Evolutionary conservation across 37 sponge, comb jelly and placozoan species (phyloP).

Genomic region (Diacarnus erythraeanus): DNA sequence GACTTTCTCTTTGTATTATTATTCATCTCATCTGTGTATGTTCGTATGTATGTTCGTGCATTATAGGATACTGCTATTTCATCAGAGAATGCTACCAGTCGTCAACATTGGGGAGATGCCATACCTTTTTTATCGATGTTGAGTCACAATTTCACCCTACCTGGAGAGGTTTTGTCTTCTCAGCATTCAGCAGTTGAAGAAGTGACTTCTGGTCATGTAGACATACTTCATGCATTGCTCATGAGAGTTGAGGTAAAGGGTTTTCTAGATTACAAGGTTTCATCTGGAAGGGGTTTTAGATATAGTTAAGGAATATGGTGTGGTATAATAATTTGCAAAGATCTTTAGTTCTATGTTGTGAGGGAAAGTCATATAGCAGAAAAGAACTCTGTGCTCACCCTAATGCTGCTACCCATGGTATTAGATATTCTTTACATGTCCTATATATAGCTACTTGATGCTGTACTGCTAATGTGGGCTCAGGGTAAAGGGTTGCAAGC

Average conservation of each 20-base stretch:
- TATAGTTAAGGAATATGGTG: no score
- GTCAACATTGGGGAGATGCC: slow-evolving; percentile 18
- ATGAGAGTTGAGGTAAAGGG: slow-evolving; percentile 22
- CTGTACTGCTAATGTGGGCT: slow-evolving; percentile 28
- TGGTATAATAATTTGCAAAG: no score
- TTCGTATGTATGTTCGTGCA: background rate
- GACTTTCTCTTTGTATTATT: no score
- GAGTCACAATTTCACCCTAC: background rate
- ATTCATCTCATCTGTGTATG: no score
- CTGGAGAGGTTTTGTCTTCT: slow-evolving; percentile 25
- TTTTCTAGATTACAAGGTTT: no score
- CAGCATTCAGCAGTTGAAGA: slow-evolving; percentile 15
- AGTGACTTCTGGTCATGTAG: slow-evolving; percentile 5
- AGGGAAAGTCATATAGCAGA: no score
- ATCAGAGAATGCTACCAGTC: background rate
- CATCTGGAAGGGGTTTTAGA: no score
- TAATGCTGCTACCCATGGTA: no score
- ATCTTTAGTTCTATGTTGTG: no score
- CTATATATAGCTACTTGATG: slow-evolving; percentile 23
- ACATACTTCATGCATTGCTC: background rate
- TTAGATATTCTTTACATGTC: background rate
- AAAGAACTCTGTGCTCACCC: no score
- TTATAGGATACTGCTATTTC: background rate
- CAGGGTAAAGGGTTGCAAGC: slow-evolving; percentile 49
- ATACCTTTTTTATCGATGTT: background rate